Base-by-base conservation (phyloP, 1,140 invertebrate genomes). In the Prorops nasuta region DNA sequence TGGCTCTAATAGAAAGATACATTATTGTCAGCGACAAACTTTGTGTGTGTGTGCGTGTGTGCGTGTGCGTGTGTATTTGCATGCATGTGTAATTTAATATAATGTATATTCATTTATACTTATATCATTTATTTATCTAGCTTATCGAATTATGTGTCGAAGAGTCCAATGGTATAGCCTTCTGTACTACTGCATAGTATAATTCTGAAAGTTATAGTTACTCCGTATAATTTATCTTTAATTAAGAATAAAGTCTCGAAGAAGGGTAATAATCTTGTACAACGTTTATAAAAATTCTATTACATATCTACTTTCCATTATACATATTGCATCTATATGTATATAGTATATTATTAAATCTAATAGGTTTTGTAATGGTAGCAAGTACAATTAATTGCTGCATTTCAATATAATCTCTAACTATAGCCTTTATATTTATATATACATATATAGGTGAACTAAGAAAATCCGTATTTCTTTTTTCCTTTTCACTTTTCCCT, bases 161-260 rank as follows among this genome's bases (percentile, higher is more conserved):
- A 76, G n/a, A 76, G 72, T 71, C 74, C 73, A 65, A 66, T 66
- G 66, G 69, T 65, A 50, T 71, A 58, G 68, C 69, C 69, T 71
- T 45, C 60, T 63, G 56, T 67, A 62, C 65, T 58, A 64, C 55
- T 51, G 60, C 54, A 48, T 57, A 63, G 46, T 57, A 50, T 41
- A 55, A 58, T 55, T 52, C 35, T 43, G 56, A 54, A 56, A 55
- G 44, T 37, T 15, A 28, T 35, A 41, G 19, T 47, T 43, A 36
- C 10, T 28, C 10, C 10, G 24, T 28, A 6, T 28, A 4, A 4
- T 28, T 28, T 28, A 28, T 28, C 4, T 28, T 6, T 10, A 6
- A 28, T 28, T 10, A 10, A 28, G 10, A 4, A 28, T 28, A 6
- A 28, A 6, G 24, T 28, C 24, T 28, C 4, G 4, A 28, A 6